These are phyloP conservation scores for Mesitornis unicolor DNA, from an alignment of 2,113 vertebrate species.

Conservation along the genomic window DNA sequence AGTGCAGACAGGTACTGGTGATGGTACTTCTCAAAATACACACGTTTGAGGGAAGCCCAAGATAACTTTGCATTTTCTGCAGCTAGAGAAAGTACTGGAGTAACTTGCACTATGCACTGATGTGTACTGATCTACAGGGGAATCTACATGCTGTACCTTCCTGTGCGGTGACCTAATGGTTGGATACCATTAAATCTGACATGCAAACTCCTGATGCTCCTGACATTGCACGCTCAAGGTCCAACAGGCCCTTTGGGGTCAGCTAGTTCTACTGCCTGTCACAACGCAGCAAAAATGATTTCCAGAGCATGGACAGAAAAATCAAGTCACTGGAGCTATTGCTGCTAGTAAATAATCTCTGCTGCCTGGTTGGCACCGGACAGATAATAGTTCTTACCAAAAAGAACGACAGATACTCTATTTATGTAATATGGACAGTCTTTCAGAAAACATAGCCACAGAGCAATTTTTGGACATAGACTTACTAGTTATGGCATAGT, in stretches of 20 bases:
- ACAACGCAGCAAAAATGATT: not conserved
- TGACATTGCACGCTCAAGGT: not conserved
- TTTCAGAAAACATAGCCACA: not conserved
- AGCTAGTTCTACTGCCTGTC: not conserved
- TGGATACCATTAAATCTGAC: not conserved
- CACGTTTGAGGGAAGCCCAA: not conserved
- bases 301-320: not conserved
- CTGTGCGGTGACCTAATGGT: accelerated
- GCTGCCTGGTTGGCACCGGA: not conserved
- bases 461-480: not conserved
- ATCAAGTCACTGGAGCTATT: not conserved
- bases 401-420: not conserved
- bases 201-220: not conserved
- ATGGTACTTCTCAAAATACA: not conserved
- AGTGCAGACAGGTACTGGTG: not conserved
- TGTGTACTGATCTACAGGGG: not conserved
- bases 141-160: not conserved
- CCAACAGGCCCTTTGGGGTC: accelerated
- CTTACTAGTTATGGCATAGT: not conserved
- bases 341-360: not conserved
- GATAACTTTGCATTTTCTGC: not conserved
- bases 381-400: not conserved
- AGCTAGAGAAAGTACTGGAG: not conserved
- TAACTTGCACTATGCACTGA: not conserved
- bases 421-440: not conserved